These are phyloP conservation scores for Macrochelys suwanniensis DNA, from an alignment of 2,797 vertebrate genomes.

Conservation along the genomic window DNA sequence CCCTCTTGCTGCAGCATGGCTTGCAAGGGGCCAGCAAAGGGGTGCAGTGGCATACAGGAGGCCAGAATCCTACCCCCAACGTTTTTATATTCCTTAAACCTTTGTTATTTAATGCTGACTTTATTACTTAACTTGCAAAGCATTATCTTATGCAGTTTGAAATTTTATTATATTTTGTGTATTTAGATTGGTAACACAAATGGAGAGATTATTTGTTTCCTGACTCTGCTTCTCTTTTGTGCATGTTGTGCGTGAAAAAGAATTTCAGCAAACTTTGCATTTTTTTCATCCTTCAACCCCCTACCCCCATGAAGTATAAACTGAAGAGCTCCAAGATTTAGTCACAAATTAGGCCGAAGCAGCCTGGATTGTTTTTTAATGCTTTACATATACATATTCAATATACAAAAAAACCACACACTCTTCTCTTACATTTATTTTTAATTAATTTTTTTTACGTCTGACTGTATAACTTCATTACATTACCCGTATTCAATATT, in stretches of 20 bases:
- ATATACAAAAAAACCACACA: conserved; percentile 37
- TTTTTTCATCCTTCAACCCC: not conserved
- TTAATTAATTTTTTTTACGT: conserved; percentile 18
- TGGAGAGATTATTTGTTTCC: not conserved
- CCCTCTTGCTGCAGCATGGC: not conserved
- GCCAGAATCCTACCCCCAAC: not conserved
- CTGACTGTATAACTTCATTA: conserved; percentile 50
- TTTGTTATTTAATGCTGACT: not conserved
- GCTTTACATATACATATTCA: not conserved
- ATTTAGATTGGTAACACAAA: not conserved
- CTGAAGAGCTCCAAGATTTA: not conserved
- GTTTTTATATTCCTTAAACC: not conserved
- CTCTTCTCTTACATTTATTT: not conserved
- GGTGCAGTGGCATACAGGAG: not conserved
- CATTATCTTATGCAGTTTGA: not conserved
- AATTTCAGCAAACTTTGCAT: not conserved
- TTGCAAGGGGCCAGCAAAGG: not conserved
- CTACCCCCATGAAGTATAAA: not conserved
- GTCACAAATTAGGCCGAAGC: conserved; percentile 12
- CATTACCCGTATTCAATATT: conserved; percentile 56
- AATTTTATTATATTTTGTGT: not conserved
- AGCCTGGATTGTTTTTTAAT: conserved; percentile 57
- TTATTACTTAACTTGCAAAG: not conserved
- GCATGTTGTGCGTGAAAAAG: not conserved
- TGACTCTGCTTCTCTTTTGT: not conserved